Percentiles rank a stretch among this genome's conserved stretches.
Evolutionary conservation across 2,113 vertebrate species (phyloP).

Genomic region (Coreoperca whiteheadi): DNA sequence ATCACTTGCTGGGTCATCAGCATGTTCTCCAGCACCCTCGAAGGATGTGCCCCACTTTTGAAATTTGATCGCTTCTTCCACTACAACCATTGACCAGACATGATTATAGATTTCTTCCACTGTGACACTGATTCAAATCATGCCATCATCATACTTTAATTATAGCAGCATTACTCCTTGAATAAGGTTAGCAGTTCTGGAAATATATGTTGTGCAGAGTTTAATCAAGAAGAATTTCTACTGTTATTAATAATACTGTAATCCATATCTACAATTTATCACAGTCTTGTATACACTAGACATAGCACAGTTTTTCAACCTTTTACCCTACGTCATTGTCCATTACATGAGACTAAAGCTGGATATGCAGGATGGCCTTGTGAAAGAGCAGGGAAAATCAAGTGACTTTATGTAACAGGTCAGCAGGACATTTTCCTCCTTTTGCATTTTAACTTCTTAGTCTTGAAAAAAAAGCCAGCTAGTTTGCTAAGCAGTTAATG

Average conservation of each 20-base stretch:
- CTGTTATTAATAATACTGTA: no score
- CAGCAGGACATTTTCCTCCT: conserved; percentile 10
- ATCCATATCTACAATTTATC: background rate
- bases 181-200: background rate
- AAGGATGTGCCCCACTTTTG: conserved; percentile 32
- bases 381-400: background rate
- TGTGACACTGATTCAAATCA: background rate
- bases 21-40: conserved; percentile 15
- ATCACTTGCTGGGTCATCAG: conserved; percentile 23
- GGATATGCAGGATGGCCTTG: background rate
- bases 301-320: background rate
- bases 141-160: conserved; percentile 1
- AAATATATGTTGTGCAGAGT: background rate
- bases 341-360: background rate
- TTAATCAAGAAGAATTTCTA: no score
- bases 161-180: background rate
- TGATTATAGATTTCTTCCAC: background rate
- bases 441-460: conserved; percentile 41
- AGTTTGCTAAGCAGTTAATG: conserved; percentile 64
- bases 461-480: conserved; percentile 47
- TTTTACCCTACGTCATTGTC: background rate
- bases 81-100: background rate
- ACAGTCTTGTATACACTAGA: background rate
- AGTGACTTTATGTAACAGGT: conserved; percentile 12
- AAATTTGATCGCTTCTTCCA: background rate